Conservation (phyloP, 2,797 vertebrate species). For the Pempheris klunzingeri region DNA sequence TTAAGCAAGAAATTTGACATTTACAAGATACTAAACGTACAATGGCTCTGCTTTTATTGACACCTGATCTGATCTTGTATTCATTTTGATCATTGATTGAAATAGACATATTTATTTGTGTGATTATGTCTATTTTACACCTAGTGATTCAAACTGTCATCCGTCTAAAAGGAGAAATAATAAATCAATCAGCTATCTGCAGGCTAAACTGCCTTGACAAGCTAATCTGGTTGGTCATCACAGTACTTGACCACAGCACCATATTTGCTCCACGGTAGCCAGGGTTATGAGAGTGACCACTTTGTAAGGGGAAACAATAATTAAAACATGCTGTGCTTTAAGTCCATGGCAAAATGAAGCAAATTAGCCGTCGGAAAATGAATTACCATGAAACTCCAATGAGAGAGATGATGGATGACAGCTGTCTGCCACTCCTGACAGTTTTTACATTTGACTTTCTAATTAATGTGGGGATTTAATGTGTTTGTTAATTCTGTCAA, state of each 20-base stretch:
- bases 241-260: constrained; percentile 42
- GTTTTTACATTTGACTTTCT: constrained; percentile 86
- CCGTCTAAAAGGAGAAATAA: constrained; percentile 59
- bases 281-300: constrained; percentile 47
- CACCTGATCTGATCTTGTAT: constrained; percentile 28
- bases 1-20: not conserved
- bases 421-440: constrained; percentile 77
- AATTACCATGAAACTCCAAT: constrained; percentile 80
- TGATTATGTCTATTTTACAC: constrained; percentile 47
- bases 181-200: constrained; percentile 58
- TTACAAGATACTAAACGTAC: constrained; percentile 27
- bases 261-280: constrained; percentile 20
- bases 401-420: constrained; percentile 85
- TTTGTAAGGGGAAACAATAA: constrained; percentile 50
- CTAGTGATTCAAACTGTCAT: constrained; percentile 57
- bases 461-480: constrained; percentile 87
- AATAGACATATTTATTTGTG: constrained; percentile 57
- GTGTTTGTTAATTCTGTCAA: constrained; percentile 89
- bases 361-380: constrained; percentile 75
- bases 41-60: not conserved
- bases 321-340: constrained; percentile 70
- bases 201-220: constrained; percentile 62
- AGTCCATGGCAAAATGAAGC: constrained; percentile 73
- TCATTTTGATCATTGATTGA: constrained; percentile 47
- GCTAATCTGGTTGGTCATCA: constrained; percentile 74